Conservation (phyloP, 2,797 vertebrate species). For the Tauraco hartlaubi region DNA sequence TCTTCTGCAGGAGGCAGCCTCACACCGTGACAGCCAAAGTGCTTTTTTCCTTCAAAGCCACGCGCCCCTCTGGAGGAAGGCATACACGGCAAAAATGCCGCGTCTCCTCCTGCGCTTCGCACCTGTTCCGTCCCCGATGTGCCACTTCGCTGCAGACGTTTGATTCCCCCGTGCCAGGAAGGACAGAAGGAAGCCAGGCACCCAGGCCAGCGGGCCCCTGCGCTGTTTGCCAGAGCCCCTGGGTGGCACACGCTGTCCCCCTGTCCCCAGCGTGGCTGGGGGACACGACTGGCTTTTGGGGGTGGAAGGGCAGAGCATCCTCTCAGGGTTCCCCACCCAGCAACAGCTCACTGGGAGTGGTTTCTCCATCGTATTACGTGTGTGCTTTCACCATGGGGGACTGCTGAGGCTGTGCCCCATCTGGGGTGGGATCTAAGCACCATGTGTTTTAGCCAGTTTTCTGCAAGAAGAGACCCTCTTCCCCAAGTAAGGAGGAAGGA, state of each 20-base stretch:
- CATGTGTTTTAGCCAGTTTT: not conserved
- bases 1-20: not conserved
- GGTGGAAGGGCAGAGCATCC: not conserved
- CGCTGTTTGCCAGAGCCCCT: not conserved
- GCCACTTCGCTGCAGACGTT: not conserved
- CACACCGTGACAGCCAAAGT: accelerated
- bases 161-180: not conserved
- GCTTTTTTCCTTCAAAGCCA: too few species aligned
- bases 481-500: not conserved
- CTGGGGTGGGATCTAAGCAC: not conserved
- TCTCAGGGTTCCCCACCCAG: not conserved
- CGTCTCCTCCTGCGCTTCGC: not conserved
- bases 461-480: not conserved
- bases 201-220: not conserved
- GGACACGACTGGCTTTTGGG: not conserved
- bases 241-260: slow-evolving; percentile 38
- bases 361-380: accelerated
- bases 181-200: not conserved
- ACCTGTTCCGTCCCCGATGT: accelerated
- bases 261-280: not conserved
- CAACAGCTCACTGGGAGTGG: not conserved
- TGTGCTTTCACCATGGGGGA: not conserved
- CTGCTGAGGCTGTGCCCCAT: not conserved
- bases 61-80: accelerated
- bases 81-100: accelerated